Evolutionary conservation across 1,140 invertebrate genomes (phyloP).

Genomic region (Drosophila elegans): DNA sequence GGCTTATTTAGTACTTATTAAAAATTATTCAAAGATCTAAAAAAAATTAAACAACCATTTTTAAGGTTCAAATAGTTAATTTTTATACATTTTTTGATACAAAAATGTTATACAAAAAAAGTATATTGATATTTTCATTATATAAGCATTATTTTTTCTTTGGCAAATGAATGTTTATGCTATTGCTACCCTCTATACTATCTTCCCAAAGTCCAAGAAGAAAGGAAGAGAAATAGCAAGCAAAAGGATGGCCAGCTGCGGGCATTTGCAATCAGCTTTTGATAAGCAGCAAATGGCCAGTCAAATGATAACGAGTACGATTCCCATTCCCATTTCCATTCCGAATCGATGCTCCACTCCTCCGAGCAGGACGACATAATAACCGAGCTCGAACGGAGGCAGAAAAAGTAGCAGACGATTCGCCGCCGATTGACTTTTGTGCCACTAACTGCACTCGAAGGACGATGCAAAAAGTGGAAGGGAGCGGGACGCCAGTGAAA

Average conservation of each 20-base stretch:
- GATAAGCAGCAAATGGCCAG: constrained; percentile 80
- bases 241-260: constrained; percentile 46
- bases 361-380: constrained; percentile 12
- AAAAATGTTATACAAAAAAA: too few relatives aligned
- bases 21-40: too few relatives aligned
- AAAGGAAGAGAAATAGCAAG: constrained; percentile 11
- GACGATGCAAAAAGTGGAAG: constrained; percentile 14
- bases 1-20: neutral
- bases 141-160: too few relatives aligned
- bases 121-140: too few relatives aligned
- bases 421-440: constrained; percentile 68
- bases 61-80: too few relatives aligned
- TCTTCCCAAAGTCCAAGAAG: constrained; percentile 3
- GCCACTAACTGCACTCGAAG: constrained; percentile 28
- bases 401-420: constrained; percentile 30
- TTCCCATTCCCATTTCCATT: constrained; percentile 43
- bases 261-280: constrained; percentile 80
- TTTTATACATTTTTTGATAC: too few relatives aligned
- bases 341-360: constrained; percentile 10
- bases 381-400: constrained; percentile 20
- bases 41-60: too few relatives aligned
- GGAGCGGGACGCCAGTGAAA: constrained; percentile 20
- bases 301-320: constrained; percentile 76
- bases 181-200: neutral
- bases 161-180: neutral